Conservation (phyloP, 2,888 invertebrate genomes). For the Margaritifera margaritifera region DNA sequence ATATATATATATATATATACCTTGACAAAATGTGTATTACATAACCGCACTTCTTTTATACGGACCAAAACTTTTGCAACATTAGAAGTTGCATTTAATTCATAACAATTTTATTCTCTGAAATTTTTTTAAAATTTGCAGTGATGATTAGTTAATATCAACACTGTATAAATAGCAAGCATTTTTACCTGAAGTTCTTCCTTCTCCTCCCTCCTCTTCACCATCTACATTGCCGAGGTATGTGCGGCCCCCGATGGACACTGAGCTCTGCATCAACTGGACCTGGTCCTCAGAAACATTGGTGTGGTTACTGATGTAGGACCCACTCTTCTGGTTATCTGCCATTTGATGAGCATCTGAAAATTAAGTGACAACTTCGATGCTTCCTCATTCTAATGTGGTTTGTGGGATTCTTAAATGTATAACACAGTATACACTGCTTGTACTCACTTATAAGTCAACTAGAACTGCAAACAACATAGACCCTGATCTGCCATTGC, state of each 20-base stretch:
- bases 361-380: neutral
- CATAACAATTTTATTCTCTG: too few species aligned
- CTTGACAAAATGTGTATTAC: too few species aligned
- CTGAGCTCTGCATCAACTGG: conserved; percentile 57
- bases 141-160: neutral
- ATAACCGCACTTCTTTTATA: too few species aligned
- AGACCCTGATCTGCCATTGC: too few species aligned
- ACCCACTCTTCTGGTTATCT: conserved; percentile 62
- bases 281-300: conserved; percentile 53
- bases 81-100: too few species aligned
- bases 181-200: conserved; percentile 34
- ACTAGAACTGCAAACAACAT: too few species aligned
- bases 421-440: too few species aligned
- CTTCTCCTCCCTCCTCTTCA: conserved; percentile 42
- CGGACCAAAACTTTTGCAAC: too few species aligned
- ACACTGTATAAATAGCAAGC: neutral
- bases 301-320: conserved; percentile 57
- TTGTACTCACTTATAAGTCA: too few species aligned
- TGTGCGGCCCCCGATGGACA: conserved; percentile 55
- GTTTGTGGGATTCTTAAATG: too few species aligned
- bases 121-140: too few species aligned
- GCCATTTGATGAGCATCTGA: conserved; percentile 22
- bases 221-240: conserved; percentile 41
- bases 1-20: too few species aligned
- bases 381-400: neutral